Evolutionary conservation across 2,797 vertebrate genomes (phyloP).

Genomic region (Valencia hispanica): DNA sequence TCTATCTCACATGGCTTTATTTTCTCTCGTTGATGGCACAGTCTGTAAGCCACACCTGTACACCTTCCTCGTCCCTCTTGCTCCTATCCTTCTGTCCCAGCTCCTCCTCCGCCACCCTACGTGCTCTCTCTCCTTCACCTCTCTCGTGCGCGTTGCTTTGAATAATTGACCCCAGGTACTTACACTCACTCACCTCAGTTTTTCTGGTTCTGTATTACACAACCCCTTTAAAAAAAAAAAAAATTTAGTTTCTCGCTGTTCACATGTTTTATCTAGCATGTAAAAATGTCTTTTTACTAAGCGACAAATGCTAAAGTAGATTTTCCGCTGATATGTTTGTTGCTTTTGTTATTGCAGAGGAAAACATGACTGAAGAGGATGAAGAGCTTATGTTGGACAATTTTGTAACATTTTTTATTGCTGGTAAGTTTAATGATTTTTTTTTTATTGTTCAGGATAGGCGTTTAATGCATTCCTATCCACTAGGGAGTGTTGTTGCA

Average conservation of each 20-base stretch:
- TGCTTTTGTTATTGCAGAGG: constrained; percentile 71
- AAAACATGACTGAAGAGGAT: constrained; percentile 80
- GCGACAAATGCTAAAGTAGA: not conserved
- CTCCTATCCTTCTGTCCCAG: not conserved
- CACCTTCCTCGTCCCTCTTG: not conserved
- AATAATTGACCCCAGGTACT: not conserved
- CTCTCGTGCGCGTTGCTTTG: too few relatives aligned
- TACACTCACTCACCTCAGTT: not conserved
- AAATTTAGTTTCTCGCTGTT: not conserved
- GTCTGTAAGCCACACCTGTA: not conserved
- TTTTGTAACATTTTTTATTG: constrained; percentile 92
- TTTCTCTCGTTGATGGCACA: not conserved
- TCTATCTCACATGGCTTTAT: not conserved
- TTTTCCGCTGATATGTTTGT: not conserved
- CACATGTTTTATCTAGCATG: not conserved
- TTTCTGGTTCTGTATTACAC: not conserved
- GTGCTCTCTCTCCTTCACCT: too few relatives aligned
- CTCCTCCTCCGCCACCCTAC: not conserved
- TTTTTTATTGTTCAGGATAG: not conserved
- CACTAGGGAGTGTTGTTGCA: not conserved
- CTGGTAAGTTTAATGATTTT: constrained; percentile 77
- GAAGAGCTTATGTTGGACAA: constrained; percentile 90
- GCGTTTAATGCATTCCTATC: not conserved
- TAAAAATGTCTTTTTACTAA: not conserved
- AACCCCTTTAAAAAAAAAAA: not conserved